Base-by-base conservation (phyloP, 2,113 vertebrate species). In the Cyprinodon tularosa region DNA sequence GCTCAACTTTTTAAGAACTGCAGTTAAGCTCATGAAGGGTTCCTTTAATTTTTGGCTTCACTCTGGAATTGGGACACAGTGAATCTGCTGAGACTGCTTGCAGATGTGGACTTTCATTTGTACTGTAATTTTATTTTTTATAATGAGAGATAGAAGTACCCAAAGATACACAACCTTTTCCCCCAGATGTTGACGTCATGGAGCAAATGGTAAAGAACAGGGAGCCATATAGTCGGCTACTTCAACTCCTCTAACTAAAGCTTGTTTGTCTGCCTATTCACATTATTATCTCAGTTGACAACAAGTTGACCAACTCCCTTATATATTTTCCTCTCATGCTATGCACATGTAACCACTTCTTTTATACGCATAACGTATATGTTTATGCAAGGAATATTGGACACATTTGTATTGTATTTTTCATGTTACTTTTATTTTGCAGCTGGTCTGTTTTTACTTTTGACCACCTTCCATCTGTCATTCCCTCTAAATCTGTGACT, bases 161-260 rank as follows among this genome's bases (percentile, higher is more conserved):
- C 78, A 86, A 88, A 64, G 83, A 86, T 85, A 81, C 53, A 62
- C 71, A 74, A 83, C 79, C 85, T 86, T 89, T 89, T 75, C 85
- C 87, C 77, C 73, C 75, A 67, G 75, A 85, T 82, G 84, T 80
- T 89, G 88, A 92, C 89, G 74, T 88, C 84, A 89, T 81, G 59
- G 68, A 76, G 62, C 36, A 67, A 72, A 71, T 22, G 4, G 68
- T 13, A 20, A 29, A 62, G 72, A 62, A 71, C 2, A 12, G 8
- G 59, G 69, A 38, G 66, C 48, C 38, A 22, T 64, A 45, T 48
- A 47, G 44, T 77, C 61, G 37, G 68, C 48, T 78, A 63, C 61
- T 61, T 39, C 62, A 38, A 29, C 36, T 8, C 6, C 37, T 38
- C 12, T 9, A 22, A 57, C 60, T 50, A 42, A 73, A 50, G 20